Percentiles rank a stretch among this genome's conserved stretches.
These are phyloP conservation scores for Diabrotica balteata DNA, from an alignment of 2,888 invertebrate species.

Conservation along the genomic window DNA sequence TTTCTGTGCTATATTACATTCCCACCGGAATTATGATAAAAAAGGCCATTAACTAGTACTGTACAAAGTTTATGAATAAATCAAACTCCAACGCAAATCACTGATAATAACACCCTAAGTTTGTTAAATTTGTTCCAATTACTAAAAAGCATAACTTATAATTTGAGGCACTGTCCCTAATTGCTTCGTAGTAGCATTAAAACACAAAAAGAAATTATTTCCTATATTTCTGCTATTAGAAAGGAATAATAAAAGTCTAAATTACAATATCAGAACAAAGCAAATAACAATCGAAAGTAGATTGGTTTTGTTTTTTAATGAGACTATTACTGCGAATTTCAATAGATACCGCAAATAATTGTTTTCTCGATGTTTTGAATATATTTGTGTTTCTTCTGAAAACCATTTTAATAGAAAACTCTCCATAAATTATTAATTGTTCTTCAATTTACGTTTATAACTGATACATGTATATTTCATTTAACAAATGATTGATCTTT, in stretches of 20 bases:
- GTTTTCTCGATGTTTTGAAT: too few species aligned
- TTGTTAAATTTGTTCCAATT: constrained; percentile 28
- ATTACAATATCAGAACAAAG: constrained; percentile 12
- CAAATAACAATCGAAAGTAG: background rate
- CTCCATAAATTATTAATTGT: too few species aligned
- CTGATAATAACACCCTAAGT: constrained; percentile 24
- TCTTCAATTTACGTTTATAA: too few species aligned
- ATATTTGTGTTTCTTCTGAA: too few species aligned
- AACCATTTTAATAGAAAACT: too few species aligned
- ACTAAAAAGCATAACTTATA: constrained; percentile 22
- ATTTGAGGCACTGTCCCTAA: constrained; percentile 19
- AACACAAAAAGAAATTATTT: constrained; percentile 15
- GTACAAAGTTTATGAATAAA: constrained; percentile 23
- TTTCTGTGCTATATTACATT: constrained; percentile 18
- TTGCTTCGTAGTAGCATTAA: constrained; percentile 17
- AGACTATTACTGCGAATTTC: background rate
- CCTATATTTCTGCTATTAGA: constrained; percentile 14
- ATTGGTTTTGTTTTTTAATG: background rate
- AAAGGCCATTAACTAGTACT: constrained; percentile 19
- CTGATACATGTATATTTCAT: too few species aligned
- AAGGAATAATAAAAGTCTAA: constrained; percentile 11
- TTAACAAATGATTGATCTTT: too few species aligned
- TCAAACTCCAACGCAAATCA: constrained; percentile 24
- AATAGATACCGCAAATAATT: background rate
- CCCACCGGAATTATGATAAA: constrained; percentile 7